These are phyloP conservation scores for Trichogramma evanescens DNA, from an alignment of 2,888 invertebrate genomes.

Conservation along the genomic window DNA sequence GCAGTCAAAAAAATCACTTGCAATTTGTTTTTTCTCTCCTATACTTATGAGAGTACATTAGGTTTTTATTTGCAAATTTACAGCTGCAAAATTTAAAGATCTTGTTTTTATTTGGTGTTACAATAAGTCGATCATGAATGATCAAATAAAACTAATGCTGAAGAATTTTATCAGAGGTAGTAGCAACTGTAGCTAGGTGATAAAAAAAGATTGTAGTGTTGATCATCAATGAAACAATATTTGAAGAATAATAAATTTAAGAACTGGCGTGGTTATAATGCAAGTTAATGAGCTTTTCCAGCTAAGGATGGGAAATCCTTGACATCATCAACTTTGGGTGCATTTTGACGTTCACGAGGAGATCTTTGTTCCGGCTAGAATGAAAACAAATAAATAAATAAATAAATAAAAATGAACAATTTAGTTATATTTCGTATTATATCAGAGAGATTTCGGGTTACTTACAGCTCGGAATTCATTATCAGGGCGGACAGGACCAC, in stretches of 20 bases:
- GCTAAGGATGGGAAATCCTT: slow-evolving; percentile 91
- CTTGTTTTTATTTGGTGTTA: too few relatives aligned
- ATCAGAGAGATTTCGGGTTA: background rate
- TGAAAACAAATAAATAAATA: slow-evolving; percentile 21
- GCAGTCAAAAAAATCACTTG: slow-evolving; percentile 17
- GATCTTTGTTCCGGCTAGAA: slow-evolving; percentile 41
- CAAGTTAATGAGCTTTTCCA: slow-evolving; percentile 47
- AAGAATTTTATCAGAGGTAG: slow-evolving; percentile 25
- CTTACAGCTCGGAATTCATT: background rate
- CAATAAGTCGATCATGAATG: slow-evolving; percentile 20
- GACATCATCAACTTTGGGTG: slow-evolving; percentile 91
- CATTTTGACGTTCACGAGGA: slow-evolving; percentile 48
- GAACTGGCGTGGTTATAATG: background rate
- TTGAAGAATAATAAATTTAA: slow-evolving; percentile 5
- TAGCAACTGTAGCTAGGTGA: slow-evolving; percentile 33
- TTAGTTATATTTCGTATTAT: background rate
- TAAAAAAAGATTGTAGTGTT: slow-evolving; percentile 35
- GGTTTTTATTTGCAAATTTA: slow-evolving; percentile 19
- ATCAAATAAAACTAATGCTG: slow-evolving; percentile 1
- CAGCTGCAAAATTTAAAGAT: slow-evolving; percentile 8
- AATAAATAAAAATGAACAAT: background rate
- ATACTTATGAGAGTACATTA: slow-evolving; percentile 18
- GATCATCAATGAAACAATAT: slow-evolving; percentile 31
- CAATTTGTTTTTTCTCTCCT: slow-evolving; percentile 17
- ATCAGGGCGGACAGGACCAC: slow-evolving; percentile 19